A percentile compares a stretch with the other conserved stretches of the same genome.
These are phyloP conservation scores for Sarcophaga bullata DNA, from an alignment of 1,140 invertebrate genomes.

Conservation along the genomic window DNA sequence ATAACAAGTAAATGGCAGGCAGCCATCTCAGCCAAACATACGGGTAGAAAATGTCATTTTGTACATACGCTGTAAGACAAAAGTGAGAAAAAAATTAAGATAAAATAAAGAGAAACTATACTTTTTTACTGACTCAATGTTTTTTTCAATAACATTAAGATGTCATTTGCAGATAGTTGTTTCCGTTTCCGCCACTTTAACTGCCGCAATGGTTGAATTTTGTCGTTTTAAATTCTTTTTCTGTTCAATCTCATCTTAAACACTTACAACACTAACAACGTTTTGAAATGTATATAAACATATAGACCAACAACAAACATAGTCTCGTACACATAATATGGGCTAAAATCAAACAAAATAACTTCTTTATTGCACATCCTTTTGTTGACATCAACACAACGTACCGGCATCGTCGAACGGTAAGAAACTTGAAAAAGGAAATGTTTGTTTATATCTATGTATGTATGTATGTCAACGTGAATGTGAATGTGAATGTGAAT, in stretches of 20 bases:
- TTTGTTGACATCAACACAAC: background rate
- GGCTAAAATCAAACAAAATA: conserved; percentile 2
- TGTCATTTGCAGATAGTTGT: conserved; percentile 39
- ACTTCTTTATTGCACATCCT: conserved; percentile 24
- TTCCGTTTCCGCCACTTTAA: conserved; percentile 39
- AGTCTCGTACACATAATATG: background rate
- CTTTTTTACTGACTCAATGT: conserved; percentile 29
- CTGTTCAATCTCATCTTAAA: background rate
- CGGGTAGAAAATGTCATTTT: conserved; percentile 34
- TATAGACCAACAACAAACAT: no score
- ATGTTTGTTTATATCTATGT: background rate
- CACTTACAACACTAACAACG: background rate
- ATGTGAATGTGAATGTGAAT: background rate
- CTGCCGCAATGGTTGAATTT: conserved; percentile 31
- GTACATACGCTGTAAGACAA: background rate
- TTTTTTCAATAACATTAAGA: conserved; percentile 35
- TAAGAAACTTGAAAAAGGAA: conserved; percentile 9
- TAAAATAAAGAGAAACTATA: background rate
- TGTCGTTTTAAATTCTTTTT: background rate
- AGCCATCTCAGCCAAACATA: background rate
- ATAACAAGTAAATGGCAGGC: no score
- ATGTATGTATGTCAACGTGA: background rate
- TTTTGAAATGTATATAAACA: no score
- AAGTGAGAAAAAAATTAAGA: no score
- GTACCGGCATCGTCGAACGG: background rate